Base-by-base conservation (phyloP, 1,140 invertebrate species). In the Paraescarpia echinospica region DNA sequence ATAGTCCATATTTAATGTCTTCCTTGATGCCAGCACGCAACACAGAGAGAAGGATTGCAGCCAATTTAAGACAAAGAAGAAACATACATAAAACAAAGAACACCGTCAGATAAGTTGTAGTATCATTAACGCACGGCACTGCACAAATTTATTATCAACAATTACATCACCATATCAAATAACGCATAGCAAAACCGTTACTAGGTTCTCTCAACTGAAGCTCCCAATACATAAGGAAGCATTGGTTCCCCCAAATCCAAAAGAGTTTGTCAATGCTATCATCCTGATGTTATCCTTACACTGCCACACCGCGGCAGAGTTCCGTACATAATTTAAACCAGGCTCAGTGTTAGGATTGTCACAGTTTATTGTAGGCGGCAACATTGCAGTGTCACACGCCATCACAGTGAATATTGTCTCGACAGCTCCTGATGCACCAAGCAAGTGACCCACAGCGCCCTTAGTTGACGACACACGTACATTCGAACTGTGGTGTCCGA, bases 191-290 rank as follows among this genome's bases (percentile, higher is more conserved):
- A 90, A 22, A 90, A n/a, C 12, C 4, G 41, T 41, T 4, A 41
- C 33, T 34, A 90, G 14, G 90, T 90, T 89, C 89, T 33, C 89
- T 89, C 90, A 33, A 90, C 91, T 90, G 41, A 22, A 89, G 88
- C 88, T 88, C 33, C 41, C 96, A 92, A 98, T 97, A 96, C 98
- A 98, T 22, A 99, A 96, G 94, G 97, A 97, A 51, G 98, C 98
- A 97, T 99, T 99, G 33, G 99, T 99, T 51, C 99, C 99, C 92
- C 99, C 99, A 97, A 99, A 99, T 8, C 99, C 99, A 97, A 99
- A 99, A 27, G 99, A 99, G 96, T 99, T 99, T 96, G 99, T 99
- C 89, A 99, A 95, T n/a, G 98, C 98, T 94, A 98, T 96, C 95
- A 97, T 97, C 94, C 94, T 94, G 12, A 90, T 91, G 12, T 5